These are phyloP conservation scores for Anarsia innoxiella DNA, from an alignment of 2,888 invertebrate genomes.

Conservation along the genomic window DNA sequence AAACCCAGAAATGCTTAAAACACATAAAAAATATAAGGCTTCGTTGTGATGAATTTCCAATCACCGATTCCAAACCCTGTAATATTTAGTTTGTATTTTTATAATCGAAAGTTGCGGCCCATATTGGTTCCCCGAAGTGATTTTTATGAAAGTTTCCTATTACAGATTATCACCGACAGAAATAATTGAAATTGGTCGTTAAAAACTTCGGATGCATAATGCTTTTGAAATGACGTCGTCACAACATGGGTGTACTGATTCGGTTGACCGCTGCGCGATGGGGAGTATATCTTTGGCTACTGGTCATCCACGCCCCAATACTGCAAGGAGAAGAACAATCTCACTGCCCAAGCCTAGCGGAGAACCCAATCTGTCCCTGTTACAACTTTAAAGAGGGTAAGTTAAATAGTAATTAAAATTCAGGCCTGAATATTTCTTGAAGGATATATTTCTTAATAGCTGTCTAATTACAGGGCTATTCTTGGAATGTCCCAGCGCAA, in stretches of 20 bases:
- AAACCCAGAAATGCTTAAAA: too few relatives aligned
- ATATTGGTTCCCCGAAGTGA: too few relatives aligned
- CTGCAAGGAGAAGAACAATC: constrained; percentile 72
- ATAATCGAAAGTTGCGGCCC: too few relatives aligned
- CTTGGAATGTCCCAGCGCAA: constrained; percentile 91
- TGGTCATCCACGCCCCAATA: constrained; percentile 65
- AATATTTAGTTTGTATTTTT: too few relatives aligned
- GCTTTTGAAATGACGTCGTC: constrained; percentile 66
- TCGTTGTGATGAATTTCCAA: too few relatives aligned
- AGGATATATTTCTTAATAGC: constrained; percentile 1
- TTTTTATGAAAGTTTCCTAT: too few relatives aligned
- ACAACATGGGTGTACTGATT: constrained; percentile 58
- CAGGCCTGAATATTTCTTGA: not conserved
- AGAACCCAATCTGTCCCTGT: constrained; percentile 90
- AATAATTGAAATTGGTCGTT: constrained; percentile 8
- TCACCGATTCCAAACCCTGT: too few relatives aligned
- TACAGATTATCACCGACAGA: not conserved
- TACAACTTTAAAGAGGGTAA: constrained; percentile 92
- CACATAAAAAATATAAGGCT: too few relatives aligned
- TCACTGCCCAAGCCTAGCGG: constrained; percentile 83
- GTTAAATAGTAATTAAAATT: constrained; percentile 4
- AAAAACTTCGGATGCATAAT: constrained; percentile 50
- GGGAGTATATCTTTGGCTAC: constrained; percentile 73
- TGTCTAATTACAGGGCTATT: constrained; percentile 78
- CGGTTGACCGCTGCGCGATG: constrained; percentile 57